Percentiles rank a stretch among this genome's conserved stretches.
Conservation (phyloP, 2,888 invertebrate genomes). For the Brachypalpus laphriformis region DNA sequence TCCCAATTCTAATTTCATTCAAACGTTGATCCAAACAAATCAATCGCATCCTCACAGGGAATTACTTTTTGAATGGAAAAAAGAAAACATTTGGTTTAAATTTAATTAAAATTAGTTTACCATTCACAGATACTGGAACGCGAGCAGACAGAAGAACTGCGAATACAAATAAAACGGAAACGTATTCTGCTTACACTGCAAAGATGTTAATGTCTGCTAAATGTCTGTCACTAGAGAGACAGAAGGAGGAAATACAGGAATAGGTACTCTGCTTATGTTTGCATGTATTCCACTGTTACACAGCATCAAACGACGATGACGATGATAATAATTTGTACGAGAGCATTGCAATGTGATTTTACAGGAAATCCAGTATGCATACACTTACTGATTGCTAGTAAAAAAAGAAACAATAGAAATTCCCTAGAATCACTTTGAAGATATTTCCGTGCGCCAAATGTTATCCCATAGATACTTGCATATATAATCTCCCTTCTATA, state of each 20-base stretch:
- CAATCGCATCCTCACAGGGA: not conserved
- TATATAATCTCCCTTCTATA: not conserved
- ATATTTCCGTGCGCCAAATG: conserved; percentile 21
- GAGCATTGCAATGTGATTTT: conserved; percentile 2
- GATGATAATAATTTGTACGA: not conserved
- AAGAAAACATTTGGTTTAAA: not conserved
- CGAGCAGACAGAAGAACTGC: not conserved
- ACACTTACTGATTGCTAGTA: not conserved
- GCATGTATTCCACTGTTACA: not conserved
- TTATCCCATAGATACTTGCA: not conserved
- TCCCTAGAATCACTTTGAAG: conserved; percentile 22
- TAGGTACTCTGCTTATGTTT: not conserved
- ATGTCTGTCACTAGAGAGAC: conserved; percentile 7
- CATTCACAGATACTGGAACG: not conserved
- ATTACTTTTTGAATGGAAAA: not conserved
- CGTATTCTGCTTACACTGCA: not conserved
- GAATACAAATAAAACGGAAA: not conserved
- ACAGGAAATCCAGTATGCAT: not conserved
- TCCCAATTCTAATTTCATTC: conserved; percentile 3
- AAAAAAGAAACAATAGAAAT: conserved; percentile 2
- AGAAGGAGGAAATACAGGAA: not conserved
- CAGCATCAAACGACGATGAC: not conserved
- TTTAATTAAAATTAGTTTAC: not conserved
- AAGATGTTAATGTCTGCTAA: not conserved
- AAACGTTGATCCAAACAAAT: not conserved